Percentiles rank a stretch among this genome's conserved stretches.
Evolutionary conservation across 2,888 invertebrate species (phyloP).

Genomic region (Eilema caniola): DNA sequence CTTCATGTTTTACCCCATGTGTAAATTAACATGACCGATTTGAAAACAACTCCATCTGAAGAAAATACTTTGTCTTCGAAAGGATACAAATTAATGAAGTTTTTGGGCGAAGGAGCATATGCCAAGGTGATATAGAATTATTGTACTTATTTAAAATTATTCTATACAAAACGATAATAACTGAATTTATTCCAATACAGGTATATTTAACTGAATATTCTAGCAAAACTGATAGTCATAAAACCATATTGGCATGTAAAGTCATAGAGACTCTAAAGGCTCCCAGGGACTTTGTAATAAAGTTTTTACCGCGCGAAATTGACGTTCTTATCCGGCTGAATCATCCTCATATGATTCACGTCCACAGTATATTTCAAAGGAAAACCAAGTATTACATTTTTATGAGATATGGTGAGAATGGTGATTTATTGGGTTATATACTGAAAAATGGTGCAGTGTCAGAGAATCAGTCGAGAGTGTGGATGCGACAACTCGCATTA

Average conservation of each 20-base stretch:
- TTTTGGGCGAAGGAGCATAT: constrained; percentile 92
- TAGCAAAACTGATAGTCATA: constrained; percentile 65
- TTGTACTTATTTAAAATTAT: neutral
- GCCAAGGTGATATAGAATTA: constrained; percentile 88
- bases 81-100: constrained; percentile 89
- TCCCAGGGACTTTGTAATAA: constrained; percentile 92
- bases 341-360: constrained; percentile 93
- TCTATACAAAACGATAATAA: neutral
- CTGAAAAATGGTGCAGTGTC: constrained; percentile 89
- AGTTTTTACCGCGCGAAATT: constrained; percentile 94
- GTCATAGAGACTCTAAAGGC: constrained; percentile 91
- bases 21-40: constrained; percentile 77
- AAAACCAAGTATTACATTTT: constrained; percentile 92
- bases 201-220: constrained; percentile 78
- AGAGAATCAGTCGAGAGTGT: constrained; percentile 90
- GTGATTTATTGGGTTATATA: constrained; percentile 92
- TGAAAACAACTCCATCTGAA: constrained; percentile 79
- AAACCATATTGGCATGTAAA: constrained; percentile 89
- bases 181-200: constrained; percentile 54
- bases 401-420: constrained; percentile 92
- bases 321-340: constrained; percentile 91
- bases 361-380: constrained; percentile 92
- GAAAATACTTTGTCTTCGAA: constrained; percentile 80
- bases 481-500: constrained; percentile 90
- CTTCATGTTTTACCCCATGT: constrained; percentile 59